Conservation (phyloP, 92 coral and sea anemone species). For the Zoanthus solanderi region DNA sequence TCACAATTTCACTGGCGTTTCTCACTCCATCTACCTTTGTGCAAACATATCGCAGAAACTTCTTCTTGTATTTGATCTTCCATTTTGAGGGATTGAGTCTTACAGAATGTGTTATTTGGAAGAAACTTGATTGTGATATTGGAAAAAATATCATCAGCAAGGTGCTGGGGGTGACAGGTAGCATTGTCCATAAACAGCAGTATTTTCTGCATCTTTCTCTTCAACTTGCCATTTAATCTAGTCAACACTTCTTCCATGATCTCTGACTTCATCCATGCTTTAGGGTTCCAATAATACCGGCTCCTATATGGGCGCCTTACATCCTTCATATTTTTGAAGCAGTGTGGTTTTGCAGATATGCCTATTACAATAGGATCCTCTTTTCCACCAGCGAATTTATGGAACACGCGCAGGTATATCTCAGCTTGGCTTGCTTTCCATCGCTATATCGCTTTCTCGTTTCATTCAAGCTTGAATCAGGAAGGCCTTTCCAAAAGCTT, state of each 20-base stretch:
- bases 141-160: slow-evolving; percentile 45
- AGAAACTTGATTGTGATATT: slow-evolving; percentile 65
- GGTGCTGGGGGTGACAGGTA: slow-evolving; percentile 30
- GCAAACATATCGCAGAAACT: slow-evolving; percentile 37
- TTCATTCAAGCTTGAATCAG: slow-evolving; percentile 55
- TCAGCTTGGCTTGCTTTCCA: slow-evolving; percentile 53
- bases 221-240: slow-evolving; percentile 54
- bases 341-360: slow-evolving; percentile 59
- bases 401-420: slow-evolving; percentile 67
- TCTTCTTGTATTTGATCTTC: slow-evolving; percentile 71
- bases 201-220: slow-evolving; percentile 21
- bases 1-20: slow-evolving; percentile 41
- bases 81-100: slow-evolving; percentile 48
- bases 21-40: slow-evolving; percentile 30
- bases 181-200: slow-evolving; percentile 25
- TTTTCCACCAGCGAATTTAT: slow-evolving; percentile 71
- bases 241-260: slow-evolving; percentile 63
- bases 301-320: slow-evolving; percentile 57
- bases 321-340: slow-evolving; percentile 62
- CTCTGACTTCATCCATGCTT: slow-evolving; percentile 67
- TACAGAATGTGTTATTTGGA: slow-evolving; percentile 65
- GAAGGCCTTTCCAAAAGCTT: slow-evolving; percentile 67
- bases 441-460: slow-evolving; percentile 44
- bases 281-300: slow-evolving; percentile 64
- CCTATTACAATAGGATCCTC: slow-evolving; percentile 70